Base-by-base conservation (phyloP, 2,113 vertebrate species). In the Sminthopsis crassicaudata region DNA sequence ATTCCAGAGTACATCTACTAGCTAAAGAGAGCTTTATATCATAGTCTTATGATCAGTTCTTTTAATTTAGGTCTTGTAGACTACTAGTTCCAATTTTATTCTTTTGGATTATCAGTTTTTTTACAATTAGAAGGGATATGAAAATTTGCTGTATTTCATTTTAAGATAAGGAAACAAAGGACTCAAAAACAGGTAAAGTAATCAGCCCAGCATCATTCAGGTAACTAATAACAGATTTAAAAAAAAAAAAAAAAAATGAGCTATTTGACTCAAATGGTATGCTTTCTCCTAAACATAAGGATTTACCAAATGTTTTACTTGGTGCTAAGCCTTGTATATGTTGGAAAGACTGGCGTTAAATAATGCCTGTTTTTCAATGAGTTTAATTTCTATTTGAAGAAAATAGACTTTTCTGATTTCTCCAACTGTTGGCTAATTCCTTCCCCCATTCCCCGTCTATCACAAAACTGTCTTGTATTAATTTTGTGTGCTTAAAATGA, bases 21-120 rank as follows among this genome's bases (percentile, higher is more conserved):
- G 42, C 76, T 12, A 24, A 19, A 26, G 5, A 52, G 53, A 76
- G 48, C 19, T 60, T 84, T 54, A 22, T 30, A 89, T 26, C 52
- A 0, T 30, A 26, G 26, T 46, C 91, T 94, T 94, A 93, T 55
- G n/a, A 94, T 94, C 90, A 91, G 91, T 93, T 92, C 91, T 91
- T 30, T 24, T 0, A 42, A 92, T 76, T 90, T 10, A 84, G 1
- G 14, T 94, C 88, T 48, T 90, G 92, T 7, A 88, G 8, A 51
- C 8, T 42, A 46, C 23, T 91, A 27, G 46, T 67, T 30, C 36
- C 57, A 67, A 16, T 67, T 67, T 67, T 67, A 67, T 36, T 67
- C 60, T 30, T 67, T 67, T 36, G 12, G 60, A 36, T 67, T 22
- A 36, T 67, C 4, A 12, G 30, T 67, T 67, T 67, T 48, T 67